These are phyloP conservation scores for Sarcophilus harrisii DNA, from an alignment of 2,797 vertebrate genomes.

Conservation along the genomic window DNA sequence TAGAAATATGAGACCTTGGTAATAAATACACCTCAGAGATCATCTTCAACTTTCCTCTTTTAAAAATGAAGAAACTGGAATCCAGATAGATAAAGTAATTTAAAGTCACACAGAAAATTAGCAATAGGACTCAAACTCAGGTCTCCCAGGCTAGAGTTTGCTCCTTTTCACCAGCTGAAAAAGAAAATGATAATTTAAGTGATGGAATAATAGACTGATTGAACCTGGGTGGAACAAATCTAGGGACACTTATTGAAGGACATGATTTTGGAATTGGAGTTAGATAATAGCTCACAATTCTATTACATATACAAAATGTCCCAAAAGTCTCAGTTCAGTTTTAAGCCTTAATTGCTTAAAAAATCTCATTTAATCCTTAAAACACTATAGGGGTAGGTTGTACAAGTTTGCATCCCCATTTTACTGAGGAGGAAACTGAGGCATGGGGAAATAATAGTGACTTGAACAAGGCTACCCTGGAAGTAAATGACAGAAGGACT, in stretches of 20 bases:
- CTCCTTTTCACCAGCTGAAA: not conserved
- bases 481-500: constrained; percentile 6
- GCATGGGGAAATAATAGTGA: not conserved
- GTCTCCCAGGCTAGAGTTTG: not conserved
- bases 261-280: not conserved
- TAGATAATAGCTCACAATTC: not conserved
- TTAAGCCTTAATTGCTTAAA: not conserved
- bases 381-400: not conserved
- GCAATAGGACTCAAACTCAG: not conserved
- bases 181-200: not conserved
- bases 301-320: not conserved
- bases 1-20: not conserved
- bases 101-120: not conserved
- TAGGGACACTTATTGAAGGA: not conserved
- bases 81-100: not conserved
- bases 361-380: not conserved
- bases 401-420: not conserved
- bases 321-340: not conserved
- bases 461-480: not conserved
- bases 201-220: not conserved
- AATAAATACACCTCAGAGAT: not conserved
- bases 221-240: not conserved
- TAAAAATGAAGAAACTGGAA: not conserved
- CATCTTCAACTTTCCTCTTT: not conserved
- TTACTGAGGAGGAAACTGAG: not conserved